Conservation (phyloP, 2,797 vertebrate genomes). For the Pelobates cultripes region DNA sequence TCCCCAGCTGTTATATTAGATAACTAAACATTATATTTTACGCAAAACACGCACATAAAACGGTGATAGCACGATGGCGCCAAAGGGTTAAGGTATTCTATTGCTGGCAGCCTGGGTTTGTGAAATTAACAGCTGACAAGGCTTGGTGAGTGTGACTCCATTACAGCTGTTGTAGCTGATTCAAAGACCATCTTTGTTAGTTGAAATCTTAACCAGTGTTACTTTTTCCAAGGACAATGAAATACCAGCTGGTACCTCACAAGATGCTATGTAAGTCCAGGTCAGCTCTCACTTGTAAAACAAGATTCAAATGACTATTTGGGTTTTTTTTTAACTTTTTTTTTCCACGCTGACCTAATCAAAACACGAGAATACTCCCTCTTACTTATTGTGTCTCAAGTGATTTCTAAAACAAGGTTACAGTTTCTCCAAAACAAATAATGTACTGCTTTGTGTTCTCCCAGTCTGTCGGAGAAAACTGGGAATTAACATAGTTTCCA, state of each 20-base stretch:
- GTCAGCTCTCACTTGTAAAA: slow-evolving; percentile 59
- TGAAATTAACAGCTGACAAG: slow-evolving; percentile 70
- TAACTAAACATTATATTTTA: slow-evolving; percentile 27
- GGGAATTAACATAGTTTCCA: too few relatives aligned
- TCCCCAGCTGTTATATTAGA: not conserved
- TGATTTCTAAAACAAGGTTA: not conserved
- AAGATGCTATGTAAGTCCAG: slow-evolving; percentile 57
- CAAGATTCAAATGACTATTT: slow-evolving; percentile 60
- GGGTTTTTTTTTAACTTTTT: slow-evolving; percentile 47
- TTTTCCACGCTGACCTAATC: slow-evolving; percentile 1
- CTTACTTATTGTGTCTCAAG: not conserved
- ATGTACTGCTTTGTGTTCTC: not conserved
- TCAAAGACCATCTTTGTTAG: slow-evolving; percentile 77
- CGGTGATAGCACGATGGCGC: slow-evolving; percentile 20
- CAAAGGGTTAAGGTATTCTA: slow-evolving; percentile 63
- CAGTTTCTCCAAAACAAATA: not conserved
- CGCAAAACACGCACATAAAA: slow-evolving; percentile 40
- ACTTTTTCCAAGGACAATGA: slow-evolving; percentile 64
- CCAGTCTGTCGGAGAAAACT: not conserved
- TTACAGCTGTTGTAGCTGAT: slow-evolving; percentile 70
- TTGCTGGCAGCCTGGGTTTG: slow-evolving; percentile 57
- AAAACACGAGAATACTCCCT: not conserved
- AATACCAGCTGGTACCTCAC: slow-evolving; percentile 70
- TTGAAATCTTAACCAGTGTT: slow-evolving; percentile 69
- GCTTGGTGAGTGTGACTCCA: slow-evolving; percentile 57